Evolutionary conservation across 1,140 invertebrate genomes (phyloP).

Genomic region (Drosophila leontia): DNA sequence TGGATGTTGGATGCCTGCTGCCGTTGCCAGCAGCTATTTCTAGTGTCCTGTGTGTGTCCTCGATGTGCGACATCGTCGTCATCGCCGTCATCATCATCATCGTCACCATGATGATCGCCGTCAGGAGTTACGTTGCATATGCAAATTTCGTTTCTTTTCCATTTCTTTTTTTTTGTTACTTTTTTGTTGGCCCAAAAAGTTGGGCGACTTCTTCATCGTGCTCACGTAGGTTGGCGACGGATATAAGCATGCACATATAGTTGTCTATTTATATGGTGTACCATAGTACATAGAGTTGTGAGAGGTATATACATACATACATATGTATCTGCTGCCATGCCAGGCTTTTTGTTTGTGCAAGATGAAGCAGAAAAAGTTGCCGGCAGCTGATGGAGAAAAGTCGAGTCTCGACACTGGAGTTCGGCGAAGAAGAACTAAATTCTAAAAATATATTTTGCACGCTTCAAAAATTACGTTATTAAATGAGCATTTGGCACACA

Average conservation of each 20-base stretch:
- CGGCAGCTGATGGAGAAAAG: constrained; percentile 33
- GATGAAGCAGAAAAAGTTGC: constrained; percentile 76
- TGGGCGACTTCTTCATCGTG: constrained; percentile 61
- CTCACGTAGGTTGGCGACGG: constrained; percentile 59
- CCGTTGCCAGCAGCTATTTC: constrained; percentile 59
- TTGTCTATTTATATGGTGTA: constrained; percentile 21
- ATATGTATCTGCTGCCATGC: constrained; percentile 29
- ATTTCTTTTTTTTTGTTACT: constrained; percentile 33
- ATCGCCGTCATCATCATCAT: constrained; percentile 37
- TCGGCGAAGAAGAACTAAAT: constrained; percentile 58
- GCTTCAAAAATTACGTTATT: constrained; percentile 84
- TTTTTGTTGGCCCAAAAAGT: constrained; percentile 69
- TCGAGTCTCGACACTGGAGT: constrained; percentile 31
- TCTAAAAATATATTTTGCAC: constrained; percentile 82
- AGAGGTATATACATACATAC: constrained; percentile 15
- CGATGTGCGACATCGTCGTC: constrained; percentile 45
- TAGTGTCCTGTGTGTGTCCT: constrained; percentile 61
- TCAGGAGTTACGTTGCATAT: constrained; percentile 75
- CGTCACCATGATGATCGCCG: constrained; percentile 65
- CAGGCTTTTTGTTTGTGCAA: constrained; percentile 59
- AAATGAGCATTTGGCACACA: constrained; percentile 83
- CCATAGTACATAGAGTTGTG: constrained; percentile 1
- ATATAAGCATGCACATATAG: constrained; percentile 27
- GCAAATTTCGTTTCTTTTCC: constrained; percentile 62
- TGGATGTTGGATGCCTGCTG: constrained; percentile 2